Base-by-base conservation (phyloP, 2,888 invertebrate species). In the Synanthedon myopaeformis region DNA sequence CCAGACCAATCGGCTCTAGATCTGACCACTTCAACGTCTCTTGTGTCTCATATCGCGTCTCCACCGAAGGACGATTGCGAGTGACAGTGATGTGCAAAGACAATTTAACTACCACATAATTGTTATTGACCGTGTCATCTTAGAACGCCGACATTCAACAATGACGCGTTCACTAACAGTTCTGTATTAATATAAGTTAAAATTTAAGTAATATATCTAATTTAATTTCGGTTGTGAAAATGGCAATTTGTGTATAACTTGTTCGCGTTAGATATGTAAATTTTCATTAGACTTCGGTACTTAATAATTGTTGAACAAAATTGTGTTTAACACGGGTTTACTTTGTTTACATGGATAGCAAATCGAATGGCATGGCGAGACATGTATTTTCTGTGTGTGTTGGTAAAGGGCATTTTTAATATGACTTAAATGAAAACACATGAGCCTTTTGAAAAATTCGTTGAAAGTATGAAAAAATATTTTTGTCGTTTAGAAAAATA, bases 161-260 rank as follows among this genome's bases (percentile, higher is more conserved):
- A 58, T 55, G 57, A 56, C 58, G 57, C 59, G 62, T 65, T 61
- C 61, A 73, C 76, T 79, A 76, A 77, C 69, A 77, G 69, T 74
- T 74, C 71, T 66, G 62, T 64, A 60, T 17, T 35, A 35, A 35
- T 35, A 8, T 57, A 57, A 63, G 65, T 69, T 69, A 76, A 74
- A 76, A 81, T 76, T 82, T 83, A 80, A 79, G 77, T 82, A 82
- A 79, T 66, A 61, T 69, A 67, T 75, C 14, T 79, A 79, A 85
- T 87, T 87, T 87, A 84, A 86, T 87, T 87, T 87, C 82, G 87
- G 87, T 87, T 87, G 87, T 87, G 87, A 87, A 83, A 82, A 84
- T 84, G 79, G 86, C 86, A 86, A 86, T 85, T 83, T 83, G 78
- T 81, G 76, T 85, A 80, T 80, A 74, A 77, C 73, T 80, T 77